These are phyloP conservation scores for Drosophila orena DNA, from an alignment of 1,140 invertebrate genomes.

Conservation along the genomic window DNA sequence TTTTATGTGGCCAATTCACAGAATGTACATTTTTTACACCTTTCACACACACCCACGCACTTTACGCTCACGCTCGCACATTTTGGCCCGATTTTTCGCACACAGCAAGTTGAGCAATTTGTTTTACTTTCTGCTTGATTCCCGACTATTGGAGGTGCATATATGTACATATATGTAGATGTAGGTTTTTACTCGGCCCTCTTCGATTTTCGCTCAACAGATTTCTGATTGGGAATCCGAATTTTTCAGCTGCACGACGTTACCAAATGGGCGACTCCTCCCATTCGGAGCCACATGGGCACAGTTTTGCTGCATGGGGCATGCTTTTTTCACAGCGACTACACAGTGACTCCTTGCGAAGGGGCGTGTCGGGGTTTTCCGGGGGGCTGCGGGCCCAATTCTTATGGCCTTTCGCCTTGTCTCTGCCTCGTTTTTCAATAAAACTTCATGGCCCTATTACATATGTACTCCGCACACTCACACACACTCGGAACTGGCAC, in stretches of 20 bases:
- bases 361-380: conserved; percentile 1
- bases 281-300: conserved; percentile 58
- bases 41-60: conserved; percentile 75
- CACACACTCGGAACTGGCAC: conserved; percentile 26
- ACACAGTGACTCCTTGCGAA: conserved; percentile 9
- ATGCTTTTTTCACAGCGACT: conserved; percentile 26
- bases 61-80: conserved; percentile 59
- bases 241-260: conserved; percentile 47
- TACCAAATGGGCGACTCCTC: conserved; percentile 53
- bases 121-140: conserved; percentile 19
- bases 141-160: conserved; percentile 4
- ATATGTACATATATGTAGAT: neutral
- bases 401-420: conserved; percentile 40
- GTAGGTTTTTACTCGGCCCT: conserved; percentile 10
- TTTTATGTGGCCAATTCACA: conserved; percentile 78
- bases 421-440: conserved; percentile 67
- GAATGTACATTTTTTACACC: conserved; percentile 81
- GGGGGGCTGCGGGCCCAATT: conserved; percentile 13
- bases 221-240: conserved; percentile 21
- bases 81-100: conserved; percentile 51
- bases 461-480: conserved; percentile 70
- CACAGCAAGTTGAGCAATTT: conserved; percentile 29
- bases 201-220: conserved; percentile 42
- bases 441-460: conserved; percentile 80
- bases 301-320: conserved; percentile 48